phyloP scores from a whole-genome alignment of 2,797 vertebrate species.

The Antrozous pallidus region DNA sequence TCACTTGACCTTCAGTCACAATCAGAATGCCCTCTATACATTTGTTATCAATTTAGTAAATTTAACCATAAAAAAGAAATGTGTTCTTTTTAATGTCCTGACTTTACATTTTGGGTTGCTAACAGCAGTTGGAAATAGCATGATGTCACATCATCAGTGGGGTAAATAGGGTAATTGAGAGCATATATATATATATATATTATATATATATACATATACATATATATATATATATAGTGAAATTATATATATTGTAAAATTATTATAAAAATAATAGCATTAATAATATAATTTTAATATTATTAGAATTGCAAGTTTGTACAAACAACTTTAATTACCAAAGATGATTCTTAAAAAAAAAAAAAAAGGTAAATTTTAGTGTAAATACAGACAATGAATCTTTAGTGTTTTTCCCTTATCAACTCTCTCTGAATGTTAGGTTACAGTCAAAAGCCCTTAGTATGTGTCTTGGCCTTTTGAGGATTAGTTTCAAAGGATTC shows the following conservation, averaged over 20 bases:
- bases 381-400: neutral
- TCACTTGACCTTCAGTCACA: neutral
- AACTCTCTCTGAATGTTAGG: neutral
- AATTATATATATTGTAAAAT: too few relatives aligned
- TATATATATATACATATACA: too few relatives aligned
- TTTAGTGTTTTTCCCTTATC: neutral
- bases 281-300: neutral
- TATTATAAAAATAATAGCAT: too few relatives aligned
- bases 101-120: neutral
- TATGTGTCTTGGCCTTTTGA: neutral
- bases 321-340: neutral
- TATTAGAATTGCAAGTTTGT: neutral
- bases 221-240: too few relatives aligned
- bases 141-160: neutral
- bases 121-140: neutral
- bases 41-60: neutral
- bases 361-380: neutral
- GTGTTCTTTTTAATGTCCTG: neutral
- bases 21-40: neutral
- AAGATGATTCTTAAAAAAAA: neutral
- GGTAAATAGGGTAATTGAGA: neutral
- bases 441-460: neutral
- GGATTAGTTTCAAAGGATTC: neutral
- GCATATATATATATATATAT: neutral
- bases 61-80: neutral